Conservation (phyloP, 2,888 invertebrate genomes). For the Archips crataeganus region DNA sequence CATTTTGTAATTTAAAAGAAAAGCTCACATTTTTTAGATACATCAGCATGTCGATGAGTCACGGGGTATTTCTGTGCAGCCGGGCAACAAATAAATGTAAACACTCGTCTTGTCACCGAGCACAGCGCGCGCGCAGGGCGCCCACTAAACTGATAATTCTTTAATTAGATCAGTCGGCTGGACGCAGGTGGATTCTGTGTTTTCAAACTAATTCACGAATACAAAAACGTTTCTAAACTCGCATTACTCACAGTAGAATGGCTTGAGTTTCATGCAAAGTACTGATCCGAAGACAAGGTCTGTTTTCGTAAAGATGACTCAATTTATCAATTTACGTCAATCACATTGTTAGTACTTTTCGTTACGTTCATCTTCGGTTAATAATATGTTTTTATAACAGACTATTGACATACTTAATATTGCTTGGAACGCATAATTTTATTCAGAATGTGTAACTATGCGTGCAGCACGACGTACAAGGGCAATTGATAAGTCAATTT, state of each 20-base stretch:
- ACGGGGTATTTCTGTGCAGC: conserved; percentile 30
- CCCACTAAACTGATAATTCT: conserved; percentile 64
- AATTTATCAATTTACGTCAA: conserved; percentile 10
- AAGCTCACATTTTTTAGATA: conserved; percentile 67
- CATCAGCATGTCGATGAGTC: conserved; percentile 58
- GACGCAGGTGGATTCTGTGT: conserved; percentile 33
- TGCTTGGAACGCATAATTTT: conserved; percentile 24
- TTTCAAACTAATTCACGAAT: conserved; percentile 24
- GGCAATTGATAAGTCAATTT: conserved; percentile 21
- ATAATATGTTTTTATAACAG: conserved; percentile 27
- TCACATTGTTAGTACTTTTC: conserved; percentile 19
- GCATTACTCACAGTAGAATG: conserved; percentile 11
- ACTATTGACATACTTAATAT: conserved; percentile 11
- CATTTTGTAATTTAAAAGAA: conserved; percentile 37
- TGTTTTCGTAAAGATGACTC: conserved; percentile 19
- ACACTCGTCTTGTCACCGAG: conserved; percentile 38
- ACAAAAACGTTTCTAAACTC: conserved; percentile 19
- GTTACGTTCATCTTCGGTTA: conserved; percentile 3
- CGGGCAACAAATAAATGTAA: conserved; percentile 38
- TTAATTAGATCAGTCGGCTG: conserved; percentile 63
- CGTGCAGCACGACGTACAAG: conserved; percentile 14
- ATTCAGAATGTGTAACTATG: conserved; percentile 23
- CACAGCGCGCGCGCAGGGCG: conserved; percentile 49
- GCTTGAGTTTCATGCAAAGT: conserved; percentile 4
- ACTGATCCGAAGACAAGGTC: background rate